Evolutionary conservation across 1,140 invertebrate genomes (phyloP).

Genomic region (Hylaeus volcanicus): DNA sequence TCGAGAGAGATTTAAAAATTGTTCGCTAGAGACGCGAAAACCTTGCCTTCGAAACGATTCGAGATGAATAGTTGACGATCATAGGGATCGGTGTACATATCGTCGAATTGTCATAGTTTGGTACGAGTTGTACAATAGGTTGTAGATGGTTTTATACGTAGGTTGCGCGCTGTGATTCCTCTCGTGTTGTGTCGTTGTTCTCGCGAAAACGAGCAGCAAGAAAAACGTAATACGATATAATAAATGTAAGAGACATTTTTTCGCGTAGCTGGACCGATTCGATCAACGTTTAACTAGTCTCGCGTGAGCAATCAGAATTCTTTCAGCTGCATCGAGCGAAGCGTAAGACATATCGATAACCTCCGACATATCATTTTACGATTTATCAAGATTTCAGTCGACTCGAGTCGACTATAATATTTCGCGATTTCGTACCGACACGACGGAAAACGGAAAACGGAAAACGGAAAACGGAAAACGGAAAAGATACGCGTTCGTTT

Average conservation of each 20-base stretch:
- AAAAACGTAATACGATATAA: too few relatives aligned
- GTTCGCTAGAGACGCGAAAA: background rate
- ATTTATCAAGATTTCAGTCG: background rate
- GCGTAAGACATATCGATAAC: conserved; percentile 29
- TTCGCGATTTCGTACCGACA: background rate
- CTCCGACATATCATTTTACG: conserved; percentile 32
- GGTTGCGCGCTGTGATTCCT: conserved; percentile 20
- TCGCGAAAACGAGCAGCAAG: background rate
- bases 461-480: background rate
- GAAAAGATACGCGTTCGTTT: background rate
- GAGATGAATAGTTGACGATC: conserved; percentile 10
- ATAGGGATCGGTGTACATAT: conserved; percentile 28
- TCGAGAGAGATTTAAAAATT: background rate
- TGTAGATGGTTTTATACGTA: conserved; percentile 44
- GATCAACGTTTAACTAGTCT: background rate
- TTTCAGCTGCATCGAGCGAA: conserved; percentile 8
- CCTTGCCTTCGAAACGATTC: conserved; percentile 58
- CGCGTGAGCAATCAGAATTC: background rate
- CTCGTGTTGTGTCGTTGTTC: background rate
- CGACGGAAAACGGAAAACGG: too few relatives aligned
- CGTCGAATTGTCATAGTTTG: conserved; percentile 26
- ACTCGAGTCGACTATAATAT: background rate
- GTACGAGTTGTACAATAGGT: conserved; percentile 11
- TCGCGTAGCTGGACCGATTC: conserved; percentile 10
- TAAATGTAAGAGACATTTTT: background rate